Evolutionary conservation across 2,797 vertebrate genomes (phyloP).

Genomic region (Mormyrops attenuatus): DNA sequence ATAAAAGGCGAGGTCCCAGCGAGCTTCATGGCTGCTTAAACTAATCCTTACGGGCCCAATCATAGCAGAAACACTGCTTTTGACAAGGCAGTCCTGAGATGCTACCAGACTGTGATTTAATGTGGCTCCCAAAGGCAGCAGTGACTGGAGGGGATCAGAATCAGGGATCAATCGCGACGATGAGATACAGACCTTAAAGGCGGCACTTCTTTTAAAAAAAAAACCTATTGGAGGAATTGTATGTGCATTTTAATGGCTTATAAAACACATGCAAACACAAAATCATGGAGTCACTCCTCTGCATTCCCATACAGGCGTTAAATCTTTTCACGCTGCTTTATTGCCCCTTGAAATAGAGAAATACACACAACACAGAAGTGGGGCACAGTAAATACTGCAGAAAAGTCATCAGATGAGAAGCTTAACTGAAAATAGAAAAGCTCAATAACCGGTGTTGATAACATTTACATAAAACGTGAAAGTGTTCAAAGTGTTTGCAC

Average conservation of each 20-base stretch:
- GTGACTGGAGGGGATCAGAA: not conserved
- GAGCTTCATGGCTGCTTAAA: not conserved
- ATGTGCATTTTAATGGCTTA: not conserved
- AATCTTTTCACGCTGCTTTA: not conserved
- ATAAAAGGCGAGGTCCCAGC: constrained; percentile 1
- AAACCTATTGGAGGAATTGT: not conserved
- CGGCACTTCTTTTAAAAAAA: not conserved
- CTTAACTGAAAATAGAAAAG: constrained; percentile 1
- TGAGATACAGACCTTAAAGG: not conserved
- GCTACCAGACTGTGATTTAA: constrained; percentile 12
- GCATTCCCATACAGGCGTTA: not conserved
- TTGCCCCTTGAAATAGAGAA: not conserved
- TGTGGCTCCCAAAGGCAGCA: not conserved
- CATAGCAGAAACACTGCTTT: constrained; percentile 12
- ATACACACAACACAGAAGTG: not conserved
- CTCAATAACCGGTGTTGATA: not conserved
- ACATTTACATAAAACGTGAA: not conserved
- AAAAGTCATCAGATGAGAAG: not conserved
- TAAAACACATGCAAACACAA: constrained; percentile 2
- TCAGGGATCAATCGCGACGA: not conserved
- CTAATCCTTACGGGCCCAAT: not conserved
- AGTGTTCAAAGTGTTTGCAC: not conserved
- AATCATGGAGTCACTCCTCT: not conserved
- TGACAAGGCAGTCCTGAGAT: constrained; percentile 13
- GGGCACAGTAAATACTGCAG: not conserved